phyloP scores from a whole-genome alignment of 2,888 invertebrate species.

The Drosophila paramelanica region DNA sequence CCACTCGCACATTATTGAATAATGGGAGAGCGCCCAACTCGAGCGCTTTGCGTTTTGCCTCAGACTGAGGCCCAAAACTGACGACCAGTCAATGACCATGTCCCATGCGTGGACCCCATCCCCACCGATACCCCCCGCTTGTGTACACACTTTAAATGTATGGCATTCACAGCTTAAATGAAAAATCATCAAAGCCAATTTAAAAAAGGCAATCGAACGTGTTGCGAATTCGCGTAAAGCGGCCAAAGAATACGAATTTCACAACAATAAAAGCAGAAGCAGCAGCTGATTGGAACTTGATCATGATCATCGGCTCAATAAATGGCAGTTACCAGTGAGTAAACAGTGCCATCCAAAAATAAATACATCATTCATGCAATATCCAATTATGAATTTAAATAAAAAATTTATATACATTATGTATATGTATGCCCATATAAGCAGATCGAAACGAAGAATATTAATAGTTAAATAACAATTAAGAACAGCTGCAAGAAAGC shows the following conservation, averaged over 20 bases:
- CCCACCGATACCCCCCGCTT: background rate
- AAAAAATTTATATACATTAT: background rate
- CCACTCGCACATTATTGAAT: conserved; percentile 21
- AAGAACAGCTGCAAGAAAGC: background rate
- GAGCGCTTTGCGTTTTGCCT: conserved; percentile 31
- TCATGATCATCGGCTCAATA: conserved; percentile 36
- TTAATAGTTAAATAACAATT: background rate
- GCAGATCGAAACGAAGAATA: background rate
- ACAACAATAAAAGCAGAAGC: background rate
- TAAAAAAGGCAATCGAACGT: conserved; percentile 76
- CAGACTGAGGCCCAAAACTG: conserved; percentile 36
- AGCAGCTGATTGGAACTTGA: conserved; percentile 37
- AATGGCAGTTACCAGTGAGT: conserved; percentile 19
- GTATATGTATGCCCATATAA: background rate
- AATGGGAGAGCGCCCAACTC: conserved; percentile 24
- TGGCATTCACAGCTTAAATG: conserved; percentile 74
- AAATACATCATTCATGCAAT: conserved; percentile 1
- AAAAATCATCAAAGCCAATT: conserved; percentile 75
- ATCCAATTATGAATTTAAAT: no score
- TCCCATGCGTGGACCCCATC: background rate
- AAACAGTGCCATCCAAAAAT: background rate
- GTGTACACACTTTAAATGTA: conserved; percentile 32
- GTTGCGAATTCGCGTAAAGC: conserved; percentile 64
- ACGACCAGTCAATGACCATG: conserved; percentile 56
- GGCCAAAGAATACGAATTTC: conserved; percentile 48